Evolutionary conservation across 2,888 invertebrate species (phyloP).

Genomic region (Conops quadrifasciatus): DNA sequence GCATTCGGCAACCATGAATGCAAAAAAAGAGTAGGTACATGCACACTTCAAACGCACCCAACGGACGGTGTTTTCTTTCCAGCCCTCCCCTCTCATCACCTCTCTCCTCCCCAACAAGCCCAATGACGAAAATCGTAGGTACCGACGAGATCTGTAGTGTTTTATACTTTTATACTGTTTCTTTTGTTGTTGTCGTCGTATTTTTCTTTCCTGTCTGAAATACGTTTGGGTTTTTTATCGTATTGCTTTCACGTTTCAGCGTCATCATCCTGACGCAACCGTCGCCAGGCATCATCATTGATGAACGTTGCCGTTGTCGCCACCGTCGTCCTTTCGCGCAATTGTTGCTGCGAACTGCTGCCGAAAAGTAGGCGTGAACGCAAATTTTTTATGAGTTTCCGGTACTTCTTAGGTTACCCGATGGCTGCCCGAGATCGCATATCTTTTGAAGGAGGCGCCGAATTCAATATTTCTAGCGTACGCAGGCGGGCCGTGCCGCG

Average conservation of each 20-base stretch:
- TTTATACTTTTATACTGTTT: slow-evolving; percentile 9
- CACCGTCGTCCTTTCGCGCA: slow-evolving; percentile 7
- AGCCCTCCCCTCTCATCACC: background rate
- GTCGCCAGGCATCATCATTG: no score
- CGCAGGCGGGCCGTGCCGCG: no score
- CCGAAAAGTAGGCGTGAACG: slow-evolving; percentile 18
- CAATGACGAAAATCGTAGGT: no score
- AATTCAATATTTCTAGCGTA: no score
- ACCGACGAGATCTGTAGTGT: background rate
- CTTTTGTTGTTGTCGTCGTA: slow-evolving; percentile 7
- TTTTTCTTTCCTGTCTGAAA: background rate
- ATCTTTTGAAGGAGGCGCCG: background rate
- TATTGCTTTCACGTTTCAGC: slow-evolving; percentile 6
- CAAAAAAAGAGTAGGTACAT: background rate
- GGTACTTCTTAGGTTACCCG: slow-evolving; percentile 23
- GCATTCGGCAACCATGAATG: no score
- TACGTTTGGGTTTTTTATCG: background rate
- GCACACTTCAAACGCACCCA: background rate
- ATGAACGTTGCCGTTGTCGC: background rate
- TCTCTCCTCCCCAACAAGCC: background rate
- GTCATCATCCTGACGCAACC: slow-evolving; percentile 14
- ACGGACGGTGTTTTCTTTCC: background rate
- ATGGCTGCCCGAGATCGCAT: background rate
- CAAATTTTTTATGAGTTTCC: slow-evolving; percentile 23
- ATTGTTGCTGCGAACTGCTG: slow-evolving; percentile 11